Percentiles rank a stretch among this genome's conserved stretches.
Evolutionary conservation across 2,797 vertebrate genomes (phyloP).

Genomic region (Molothrus ater): DNA sequence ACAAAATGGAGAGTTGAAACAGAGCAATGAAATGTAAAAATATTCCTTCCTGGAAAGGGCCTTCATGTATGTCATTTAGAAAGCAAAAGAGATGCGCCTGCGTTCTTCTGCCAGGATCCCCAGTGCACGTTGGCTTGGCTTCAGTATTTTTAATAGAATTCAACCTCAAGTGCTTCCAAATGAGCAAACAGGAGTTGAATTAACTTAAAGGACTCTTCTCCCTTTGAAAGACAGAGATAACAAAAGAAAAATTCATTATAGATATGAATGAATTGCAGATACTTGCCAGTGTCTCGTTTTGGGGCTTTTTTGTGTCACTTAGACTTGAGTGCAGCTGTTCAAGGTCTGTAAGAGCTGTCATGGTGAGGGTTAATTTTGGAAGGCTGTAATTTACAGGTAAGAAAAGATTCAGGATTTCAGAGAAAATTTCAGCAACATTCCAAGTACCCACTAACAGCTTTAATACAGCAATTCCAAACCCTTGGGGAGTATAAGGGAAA

Average conservation of each 20-base stretch:
- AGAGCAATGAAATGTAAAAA: not conserved
- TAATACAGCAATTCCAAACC: not conserved
- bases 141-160: not conserved
- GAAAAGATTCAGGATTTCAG: not conserved
- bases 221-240: not conserved
- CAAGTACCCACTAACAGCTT: not conserved
- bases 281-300: not conserved
- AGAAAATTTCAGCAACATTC: not conserved
- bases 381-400: not conserved
- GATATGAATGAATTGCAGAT: not conserved
- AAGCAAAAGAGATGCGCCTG: not conserved
- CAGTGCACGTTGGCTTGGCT: not conserved
- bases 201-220: not conserved
- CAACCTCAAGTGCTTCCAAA: not conserved
- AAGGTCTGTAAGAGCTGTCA: not conserved
- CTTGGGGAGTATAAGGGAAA: not conserved
- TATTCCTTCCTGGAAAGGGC: not conserved
- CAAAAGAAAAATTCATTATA: not conserved
- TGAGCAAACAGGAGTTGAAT: not conserved
- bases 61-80: not conserved
- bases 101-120: not conserved
- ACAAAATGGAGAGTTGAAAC: not conserved
- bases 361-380: not conserved
- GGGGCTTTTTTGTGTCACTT: not conserved
- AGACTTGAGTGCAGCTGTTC: not conserved